phyloP scores from a whole-genome alignment of 1,140 invertebrate genomes.

The Helicoverpa armigera region DNA sequence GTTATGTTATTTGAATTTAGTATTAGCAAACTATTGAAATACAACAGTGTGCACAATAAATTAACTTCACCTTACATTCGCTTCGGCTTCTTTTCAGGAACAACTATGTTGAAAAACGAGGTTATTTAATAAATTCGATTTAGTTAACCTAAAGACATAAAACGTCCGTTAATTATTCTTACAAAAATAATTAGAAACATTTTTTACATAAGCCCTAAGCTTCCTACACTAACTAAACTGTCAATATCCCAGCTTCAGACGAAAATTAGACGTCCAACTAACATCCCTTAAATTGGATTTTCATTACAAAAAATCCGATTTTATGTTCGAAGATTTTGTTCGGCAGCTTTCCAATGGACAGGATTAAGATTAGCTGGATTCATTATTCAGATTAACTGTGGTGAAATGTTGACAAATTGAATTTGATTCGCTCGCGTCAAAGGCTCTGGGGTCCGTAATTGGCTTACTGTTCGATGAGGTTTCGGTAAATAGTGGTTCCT shows the following conservation, averaged over 20 bases:
- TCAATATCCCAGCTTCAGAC: neutral
- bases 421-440: constrained; percentile 70
- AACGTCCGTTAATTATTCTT: no score
- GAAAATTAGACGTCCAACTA: neutral
- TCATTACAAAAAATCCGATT: constrained; percentile 58
- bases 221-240: neutral
- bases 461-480: constrained; percentile 69
- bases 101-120: no score
- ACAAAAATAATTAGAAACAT: no score
- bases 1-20: neutral
- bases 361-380: constrained; percentile 65
- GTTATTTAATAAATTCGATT: no score
- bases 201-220: no score
- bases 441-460: constrained; percentile 65
- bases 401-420: constrained; percentile 76
- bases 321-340: constrained; percentile 48
- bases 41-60: no score
- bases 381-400: constrained; percentile 71
- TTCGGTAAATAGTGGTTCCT: constrained; percentile 48
- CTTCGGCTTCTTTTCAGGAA: no score
- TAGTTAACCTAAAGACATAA: no score
- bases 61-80: no score
- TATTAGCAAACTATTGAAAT: no score
- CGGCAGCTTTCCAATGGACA: constrained; percentile 50
- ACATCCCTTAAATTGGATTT: constrained; percentile 35